These are phyloP conservation scores for Himalopsyche kuldschensis DNA, from an alignment of 2,888 invertebrate species.

Conservation along the genomic window DNA sequence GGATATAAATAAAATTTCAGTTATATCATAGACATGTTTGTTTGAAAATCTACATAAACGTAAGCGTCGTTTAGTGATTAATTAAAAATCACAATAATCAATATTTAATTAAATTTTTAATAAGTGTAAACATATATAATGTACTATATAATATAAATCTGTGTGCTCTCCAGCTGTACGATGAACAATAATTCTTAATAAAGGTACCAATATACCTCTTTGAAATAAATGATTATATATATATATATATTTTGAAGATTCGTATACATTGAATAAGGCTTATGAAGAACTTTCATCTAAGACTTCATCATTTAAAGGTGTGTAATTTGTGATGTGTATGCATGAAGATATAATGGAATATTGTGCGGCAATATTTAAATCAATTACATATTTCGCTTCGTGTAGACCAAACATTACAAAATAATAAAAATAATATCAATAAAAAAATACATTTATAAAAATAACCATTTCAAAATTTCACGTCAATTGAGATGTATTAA, in stretches of 20 bases:
- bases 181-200: slow-evolving; percentile 48
- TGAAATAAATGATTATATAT: slow-evolving; percentile 45
- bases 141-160: slow-evolving; percentile 49
- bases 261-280: slow-evolving; percentile 76
- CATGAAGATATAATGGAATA: neutral
- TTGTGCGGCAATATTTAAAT: neutral
- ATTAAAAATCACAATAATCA: slow-evolving; percentile 15
- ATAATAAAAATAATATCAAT: neutral
- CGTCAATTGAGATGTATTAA: neutral
- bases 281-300: slow-evolving; percentile 46
- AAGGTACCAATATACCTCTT: neutral
- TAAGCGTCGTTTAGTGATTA: neutral
- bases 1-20: neutral
- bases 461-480: neutral
- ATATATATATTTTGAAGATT: slow-evolving; percentile 47
- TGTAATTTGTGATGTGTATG: neutral
- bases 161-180: slow-evolving; percentile 58
- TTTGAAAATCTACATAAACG: neutral
- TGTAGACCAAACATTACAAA: neutral
- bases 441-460: neutral
- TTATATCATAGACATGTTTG: neutral
- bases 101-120: slow-evolving; percentile 30
- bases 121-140: slow-evolving; percentile 45
- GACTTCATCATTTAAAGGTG: slow-evolving; percentile 31
- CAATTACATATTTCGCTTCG: neutral